These are phyloP conservation scores for Armadillidium nasatum DNA, from an alignment of 1,140 invertebrate genomes.

Conservation along the genomic window DNA sequence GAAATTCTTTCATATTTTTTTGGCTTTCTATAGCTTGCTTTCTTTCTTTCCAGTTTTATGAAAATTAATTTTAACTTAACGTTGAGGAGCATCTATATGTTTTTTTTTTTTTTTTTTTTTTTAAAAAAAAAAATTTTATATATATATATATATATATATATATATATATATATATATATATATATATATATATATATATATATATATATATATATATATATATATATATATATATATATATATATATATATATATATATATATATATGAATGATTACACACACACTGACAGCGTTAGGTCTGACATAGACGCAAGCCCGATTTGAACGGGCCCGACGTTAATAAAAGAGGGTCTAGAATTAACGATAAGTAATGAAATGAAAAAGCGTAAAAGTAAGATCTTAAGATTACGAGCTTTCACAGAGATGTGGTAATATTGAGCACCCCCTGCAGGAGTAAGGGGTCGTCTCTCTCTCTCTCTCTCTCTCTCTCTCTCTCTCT, in stretches of 20 bases:
- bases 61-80: slow-evolving; percentile 11
- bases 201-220: too few relatives aligned
- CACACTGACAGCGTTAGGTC: too few relatives aligned
- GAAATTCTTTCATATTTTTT: background rate
- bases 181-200: too few relatives aligned
- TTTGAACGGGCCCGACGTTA: background rate
- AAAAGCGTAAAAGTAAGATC: slow-evolving; percentile 1
- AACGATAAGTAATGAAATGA: slow-evolving; percentile 8
- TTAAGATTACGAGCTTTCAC: background rate
- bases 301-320: background rate
- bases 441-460: background rate
- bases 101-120: background rate
- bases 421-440: slow-evolving; percentile 7
- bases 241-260: too few relatives aligned
- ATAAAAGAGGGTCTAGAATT: slow-evolving; percentile 7
- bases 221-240: too few relatives aligned
- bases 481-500: too few relatives aligned
- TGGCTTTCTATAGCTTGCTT: background rate
- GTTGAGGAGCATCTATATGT: background rate
- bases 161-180: too few relatives aligned
- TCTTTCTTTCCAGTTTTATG: background rate
- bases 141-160: too few relatives aligned
- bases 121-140: too few relatives aligned
- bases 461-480: background rate
- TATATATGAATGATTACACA: too few relatives aligned